These are phyloP conservation scores for Chymomyza procnemis DNA, from an alignment of 2,888 invertebrate genomes.

Conservation along the genomic window DNA sequence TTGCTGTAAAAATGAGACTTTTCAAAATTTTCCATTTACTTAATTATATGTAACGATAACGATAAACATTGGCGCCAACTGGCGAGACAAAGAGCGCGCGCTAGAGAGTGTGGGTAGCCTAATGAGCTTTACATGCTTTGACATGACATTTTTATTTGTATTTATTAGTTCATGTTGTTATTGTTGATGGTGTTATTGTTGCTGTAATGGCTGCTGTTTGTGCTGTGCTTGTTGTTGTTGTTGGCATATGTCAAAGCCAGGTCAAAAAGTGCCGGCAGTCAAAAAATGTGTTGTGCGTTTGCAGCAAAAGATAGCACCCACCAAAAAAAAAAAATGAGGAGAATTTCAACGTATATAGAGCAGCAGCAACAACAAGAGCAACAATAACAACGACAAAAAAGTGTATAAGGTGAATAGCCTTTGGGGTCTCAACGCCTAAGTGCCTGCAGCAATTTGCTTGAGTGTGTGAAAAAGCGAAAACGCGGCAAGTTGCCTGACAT, in stretches of 20 bases:
- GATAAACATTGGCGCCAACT: not conserved
- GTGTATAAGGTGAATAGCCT: conserved; percentile 1
- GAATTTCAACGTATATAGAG: not conserved
- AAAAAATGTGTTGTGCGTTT: conserved; percentile 27
- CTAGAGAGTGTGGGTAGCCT: too few species aligned
- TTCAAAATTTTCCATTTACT: not conserved
- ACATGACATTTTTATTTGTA: conserved; percentile 2
- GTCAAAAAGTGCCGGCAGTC: conserved; percentile 44
- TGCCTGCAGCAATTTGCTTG: conserved; percentile 6
- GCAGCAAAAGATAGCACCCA: conserved; percentile 15
- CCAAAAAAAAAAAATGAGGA: not conserved
- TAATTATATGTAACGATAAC: not conserved
- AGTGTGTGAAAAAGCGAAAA: not conserved
- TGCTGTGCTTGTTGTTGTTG: conserved; percentile 40
- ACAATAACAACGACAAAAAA: not conserved
- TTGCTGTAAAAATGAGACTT: conserved; percentile 46
- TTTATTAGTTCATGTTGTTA: conserved; percentile 5
- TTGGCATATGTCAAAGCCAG: conserved; percentile 49
- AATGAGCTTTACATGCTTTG: not conserved
- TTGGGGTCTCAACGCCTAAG: not conserved
- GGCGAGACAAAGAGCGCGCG: too few species aligned
- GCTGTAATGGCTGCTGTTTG: too few species aligned
- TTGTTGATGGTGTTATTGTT: conserved; percentile 2
- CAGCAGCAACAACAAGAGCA: not conserved
- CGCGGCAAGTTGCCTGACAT: not conserved